Base-by-base conservation (phyloP, 2,888 invertebrate species). In the Chalcosyrphus nemorum region DNA sequence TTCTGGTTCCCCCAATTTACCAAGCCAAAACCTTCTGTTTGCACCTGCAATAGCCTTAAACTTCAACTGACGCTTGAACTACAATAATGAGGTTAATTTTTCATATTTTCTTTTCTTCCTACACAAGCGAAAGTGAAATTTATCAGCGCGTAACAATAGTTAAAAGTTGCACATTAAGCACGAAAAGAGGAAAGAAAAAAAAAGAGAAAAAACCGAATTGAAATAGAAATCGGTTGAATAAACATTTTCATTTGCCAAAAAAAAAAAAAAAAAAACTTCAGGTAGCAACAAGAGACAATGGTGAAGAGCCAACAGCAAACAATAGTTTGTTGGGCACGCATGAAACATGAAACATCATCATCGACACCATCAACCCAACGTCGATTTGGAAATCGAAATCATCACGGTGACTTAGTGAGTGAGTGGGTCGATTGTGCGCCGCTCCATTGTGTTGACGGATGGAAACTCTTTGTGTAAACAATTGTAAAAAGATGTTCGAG, bases 121-220 rank as follows among this genome's bases (percentile, higher is more conserved):
- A 15, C 21, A 13, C 57, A n/a, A 54, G 47, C 59, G 59, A 71
- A 71, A 71, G 71, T 71, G 50, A 47, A 59, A 71, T 38, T 59
- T 59, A 71, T 59, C 29, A 71, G 71, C 38, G 57, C 71, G 71
- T 71, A 50, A 71, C 71, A 47, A 71, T 59, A 11, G 29, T 17
- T 59, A 24, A 57, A 70, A 45, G 32, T 57, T 50, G 65, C 57
- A 70, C 45, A 52, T 63, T 47, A 47, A 13, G 2, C 15, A 43
- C 7, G n/a, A 13, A 38, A 57, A 56, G 27, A 19, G 19, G 38
- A 6, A 29, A 19, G 17, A 17, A 6, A 61, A 9, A 27, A 13
- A 27, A 52, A 32, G 24, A 38, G 9, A 9, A 45, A 29, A 47
- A 35, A 47, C 5, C n/a, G 7, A 41, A 47, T 11, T 32, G 11